phyloP scores from a whole-genome alignment of 2,888 invertebrate genomes.

The Lasioglossum lativentre region DNA sequence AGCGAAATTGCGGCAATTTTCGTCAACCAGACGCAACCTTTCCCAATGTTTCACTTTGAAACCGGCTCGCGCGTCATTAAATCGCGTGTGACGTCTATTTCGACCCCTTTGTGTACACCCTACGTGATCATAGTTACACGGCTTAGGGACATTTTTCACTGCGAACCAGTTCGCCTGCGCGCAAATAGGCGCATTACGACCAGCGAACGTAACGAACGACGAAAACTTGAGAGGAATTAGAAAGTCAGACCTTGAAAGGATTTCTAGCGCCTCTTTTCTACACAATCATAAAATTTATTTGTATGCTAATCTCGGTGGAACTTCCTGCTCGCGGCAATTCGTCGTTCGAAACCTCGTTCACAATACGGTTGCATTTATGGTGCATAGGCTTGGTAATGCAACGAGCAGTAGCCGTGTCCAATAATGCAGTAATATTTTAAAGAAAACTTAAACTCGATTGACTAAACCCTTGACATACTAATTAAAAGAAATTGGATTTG shows the following conservation, averaged over 20 bases:
- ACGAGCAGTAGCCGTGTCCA: not conserved
- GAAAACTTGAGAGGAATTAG: slow-evolving; percentile 63
- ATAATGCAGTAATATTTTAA: not conserved
- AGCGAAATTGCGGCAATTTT: not conserved
- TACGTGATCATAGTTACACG: slow-evolving; percentile 7
- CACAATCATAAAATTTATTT: slow-evolving; percentile 43
- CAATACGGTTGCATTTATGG: not conserved
- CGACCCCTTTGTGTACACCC: not conserved
- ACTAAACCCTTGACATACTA: no score
- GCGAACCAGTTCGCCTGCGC: slow-evolving; percentile 37
- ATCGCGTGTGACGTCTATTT: not conserved
- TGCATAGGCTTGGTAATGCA: not conserved
- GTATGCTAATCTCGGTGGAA: slow-evolving; percentile 46
- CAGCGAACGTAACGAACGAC: slow-evolving; percentile 46
- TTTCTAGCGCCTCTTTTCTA: slow-evolving; percentile 56
- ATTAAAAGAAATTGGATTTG: no score
- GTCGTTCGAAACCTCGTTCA: not conserved
- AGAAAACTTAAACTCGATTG: not conserved
- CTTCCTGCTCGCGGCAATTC: slow-evolving; percentile 27
- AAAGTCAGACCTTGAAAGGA: slow-evolving; percentile 64
- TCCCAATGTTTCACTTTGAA: slow-evolving; percentile 13
- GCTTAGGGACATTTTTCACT: not conserved
- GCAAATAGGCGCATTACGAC: slow-evolving; percentile 25
- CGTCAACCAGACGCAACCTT: not conserved
- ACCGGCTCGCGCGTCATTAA: slow-evolving; percentile 6